Evolutionary conservation across 2,797 vertebrate genomes (phyloP).

Genomic region (Rhabdophis nuchalis): DNA sequence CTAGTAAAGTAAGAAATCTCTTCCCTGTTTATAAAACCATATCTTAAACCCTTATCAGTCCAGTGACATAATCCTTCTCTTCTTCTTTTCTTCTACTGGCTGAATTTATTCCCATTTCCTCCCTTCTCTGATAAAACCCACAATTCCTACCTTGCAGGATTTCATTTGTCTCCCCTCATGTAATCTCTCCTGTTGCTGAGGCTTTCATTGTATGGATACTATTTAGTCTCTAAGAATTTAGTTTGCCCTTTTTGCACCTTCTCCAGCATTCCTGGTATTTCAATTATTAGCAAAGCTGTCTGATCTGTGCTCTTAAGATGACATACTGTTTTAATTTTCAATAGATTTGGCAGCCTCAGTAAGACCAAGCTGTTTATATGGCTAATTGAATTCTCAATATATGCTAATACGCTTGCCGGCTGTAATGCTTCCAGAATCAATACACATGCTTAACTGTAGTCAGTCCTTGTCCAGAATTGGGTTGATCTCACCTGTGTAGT

Average conservation of each 20-base stretch:
- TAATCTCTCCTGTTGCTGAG: not conserved
- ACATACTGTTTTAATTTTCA: slow-evolving; percentile 20
- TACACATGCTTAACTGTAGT: not conserved
- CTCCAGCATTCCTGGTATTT: not conserved
- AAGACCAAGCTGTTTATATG: not conserved
- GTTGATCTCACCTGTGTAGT: not conserved
- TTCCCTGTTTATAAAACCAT: not conserved
- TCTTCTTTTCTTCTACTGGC: not conserved
- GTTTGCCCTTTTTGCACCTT: not conserved
- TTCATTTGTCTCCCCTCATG: not conserved
- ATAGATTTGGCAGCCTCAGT: not conserved
- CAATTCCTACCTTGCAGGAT: not conserved
- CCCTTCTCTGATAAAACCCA: not conserved
- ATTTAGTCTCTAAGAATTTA: not conserved
- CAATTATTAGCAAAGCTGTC: not conserved
- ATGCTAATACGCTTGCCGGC: not conserved
- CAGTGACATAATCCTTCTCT: not conserved
- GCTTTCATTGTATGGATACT: not conserved
- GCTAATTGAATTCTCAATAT: not conserved
- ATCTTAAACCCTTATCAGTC: not conserved
- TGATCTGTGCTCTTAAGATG: not conserved
- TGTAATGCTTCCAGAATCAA: not conserved
- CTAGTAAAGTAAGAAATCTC: not conserved
- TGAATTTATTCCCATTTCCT: not conserved
- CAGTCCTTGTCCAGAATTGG: not conserved